Conservation (phyloP, 2,797 vertebrate genomes). For the Cyprinella venusta region DNA sequence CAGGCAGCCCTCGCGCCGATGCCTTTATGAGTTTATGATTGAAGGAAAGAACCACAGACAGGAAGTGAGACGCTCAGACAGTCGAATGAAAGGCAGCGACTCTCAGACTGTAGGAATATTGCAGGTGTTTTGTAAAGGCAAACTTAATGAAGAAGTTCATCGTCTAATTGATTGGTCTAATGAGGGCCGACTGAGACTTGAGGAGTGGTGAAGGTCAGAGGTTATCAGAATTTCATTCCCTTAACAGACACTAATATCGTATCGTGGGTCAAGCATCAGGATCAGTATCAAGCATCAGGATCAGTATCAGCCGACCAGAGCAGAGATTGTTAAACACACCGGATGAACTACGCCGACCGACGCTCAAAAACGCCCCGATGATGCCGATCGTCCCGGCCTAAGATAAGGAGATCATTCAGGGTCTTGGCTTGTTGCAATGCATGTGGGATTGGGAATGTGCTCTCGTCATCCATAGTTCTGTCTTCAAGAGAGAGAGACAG, state of each 20-base stretch:
- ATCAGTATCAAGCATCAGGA: too few species aligned
- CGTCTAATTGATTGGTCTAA: neutral
- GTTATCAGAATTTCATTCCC: neutral
- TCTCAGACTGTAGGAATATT: neutral
- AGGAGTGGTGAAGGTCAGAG: too few species aligned
- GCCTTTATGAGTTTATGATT: conserved; percentile 49
- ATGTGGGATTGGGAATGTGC: conserved; percentile 32
- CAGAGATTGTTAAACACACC: too few species aligned
- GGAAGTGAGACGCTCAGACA: neutral
- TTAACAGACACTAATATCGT: too few species aligned
- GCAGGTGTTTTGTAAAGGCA: neutral
- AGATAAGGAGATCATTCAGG: conserved; percentile 2
- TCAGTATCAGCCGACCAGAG: too few species aligned
- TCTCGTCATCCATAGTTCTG: conserved; percentile 4
- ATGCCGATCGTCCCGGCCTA: too few species aligned
- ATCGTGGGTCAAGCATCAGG: too few species aligned
- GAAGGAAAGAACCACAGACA: conserved; percentile 22
- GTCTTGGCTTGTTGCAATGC: neutral
- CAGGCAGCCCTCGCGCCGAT: conserved; percentile 38
- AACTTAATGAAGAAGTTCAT: neutral
- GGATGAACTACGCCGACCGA: too few species aligned
- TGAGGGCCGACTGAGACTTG: neutral
- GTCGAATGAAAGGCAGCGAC: neutral
- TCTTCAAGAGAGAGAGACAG: conserved; percentile 16
- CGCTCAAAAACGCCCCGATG: too few species aligned